These are phyloP conservation scores for Papilio polyxenes DNA, from an alignment of 1,140 invertebrate species.

Conservation along the genomic window DNA sequence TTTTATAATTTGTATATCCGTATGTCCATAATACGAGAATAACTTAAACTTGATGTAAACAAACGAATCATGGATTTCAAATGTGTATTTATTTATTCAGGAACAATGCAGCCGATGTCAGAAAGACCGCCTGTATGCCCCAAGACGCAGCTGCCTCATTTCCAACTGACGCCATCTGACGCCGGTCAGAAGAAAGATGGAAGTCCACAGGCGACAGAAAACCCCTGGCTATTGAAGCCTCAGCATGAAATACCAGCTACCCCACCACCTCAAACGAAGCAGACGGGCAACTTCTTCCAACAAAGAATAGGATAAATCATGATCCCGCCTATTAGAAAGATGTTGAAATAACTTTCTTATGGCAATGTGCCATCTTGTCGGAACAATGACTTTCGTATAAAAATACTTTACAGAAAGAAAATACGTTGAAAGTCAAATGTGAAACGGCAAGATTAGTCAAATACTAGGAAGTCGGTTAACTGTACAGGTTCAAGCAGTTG, in stretches of 20 bases:
- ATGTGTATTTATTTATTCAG: conserved; percentile 53
- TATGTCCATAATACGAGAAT: neutral
- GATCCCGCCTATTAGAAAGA: conserved; percentile 47
- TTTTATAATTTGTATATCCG: conserved; percentile 12
- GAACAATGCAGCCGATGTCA: conserved; percentile 70
- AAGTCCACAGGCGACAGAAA: conserved; percentile 47
- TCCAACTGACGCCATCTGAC: conserved; percentile 66
- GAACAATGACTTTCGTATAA: conserved; percentile 64
- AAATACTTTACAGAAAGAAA: conserved; percentile 62
- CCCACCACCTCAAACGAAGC: conserved; percentile 65
- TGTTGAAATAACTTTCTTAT: conserved; percentile 63
- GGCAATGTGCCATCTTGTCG: conserved; percentile 71
- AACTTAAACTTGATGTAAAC: conserved; percentile 4
- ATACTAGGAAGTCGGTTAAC: conserved; percentile 17
- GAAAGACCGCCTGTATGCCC: conserved; percentile 62
- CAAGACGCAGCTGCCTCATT: conserved; percentile 57
- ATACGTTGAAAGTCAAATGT: conserved; percentile 55
- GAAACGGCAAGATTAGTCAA: conserved; percentile 43
- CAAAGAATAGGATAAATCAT: conserved; percentile 68
- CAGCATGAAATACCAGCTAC: conserved; percentile 72
- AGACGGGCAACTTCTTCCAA: conserved; percentile 64
- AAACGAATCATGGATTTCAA: conserved; percentile 22
- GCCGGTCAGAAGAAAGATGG: conserved; percentile 59
- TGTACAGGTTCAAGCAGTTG: conserved; percentile 8
- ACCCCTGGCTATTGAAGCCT: conserved; percentile 67